Evolutionary conservation across 2,888 invertebrate species (phyloP).

Genomic region (Deroplatys truncata): DNA sequence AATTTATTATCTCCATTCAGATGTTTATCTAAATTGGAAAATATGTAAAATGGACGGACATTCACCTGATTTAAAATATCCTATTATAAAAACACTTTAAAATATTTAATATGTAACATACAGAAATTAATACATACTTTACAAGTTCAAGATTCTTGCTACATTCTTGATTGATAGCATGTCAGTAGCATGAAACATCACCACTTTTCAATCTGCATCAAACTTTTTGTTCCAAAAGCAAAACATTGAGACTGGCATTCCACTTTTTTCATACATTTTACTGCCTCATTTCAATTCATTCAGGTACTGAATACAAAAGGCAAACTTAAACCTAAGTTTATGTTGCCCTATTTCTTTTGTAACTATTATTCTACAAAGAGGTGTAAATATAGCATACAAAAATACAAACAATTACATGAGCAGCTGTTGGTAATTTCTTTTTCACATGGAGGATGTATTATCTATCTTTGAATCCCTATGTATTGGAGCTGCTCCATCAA

Average conservation of each 20-base stretch:
- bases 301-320: background rate
- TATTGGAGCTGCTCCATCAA: constrained; percentile 1
- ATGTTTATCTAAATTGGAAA: background rate
- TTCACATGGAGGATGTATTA: background rate
- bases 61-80: background rate
- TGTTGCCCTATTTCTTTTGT: background rate
- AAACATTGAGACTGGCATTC: background rate
- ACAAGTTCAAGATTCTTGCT: background rate
- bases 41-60: background rate
- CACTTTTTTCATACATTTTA: background rate
- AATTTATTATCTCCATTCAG: background rate
- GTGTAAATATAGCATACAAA: background rate
- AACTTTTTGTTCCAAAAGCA: background rate
- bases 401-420: background rate
- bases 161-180: background rate
- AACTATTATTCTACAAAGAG: background rate
- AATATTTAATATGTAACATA: background rate
- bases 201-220: background rate
- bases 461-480: background rate
- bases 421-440: background rate
- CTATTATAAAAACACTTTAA: background rate
- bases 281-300: background rate
- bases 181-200: background rate
- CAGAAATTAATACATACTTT: background rate
- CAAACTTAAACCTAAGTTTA: background rate